A percentile compares a stretch with the other conserved stretches of the same genome.
These are phyloP conservation scores for Sarcophaga bullata DNA, from an alignment of 1,140 invertebrate genomes.

Conservation along the genomic window DNA sequence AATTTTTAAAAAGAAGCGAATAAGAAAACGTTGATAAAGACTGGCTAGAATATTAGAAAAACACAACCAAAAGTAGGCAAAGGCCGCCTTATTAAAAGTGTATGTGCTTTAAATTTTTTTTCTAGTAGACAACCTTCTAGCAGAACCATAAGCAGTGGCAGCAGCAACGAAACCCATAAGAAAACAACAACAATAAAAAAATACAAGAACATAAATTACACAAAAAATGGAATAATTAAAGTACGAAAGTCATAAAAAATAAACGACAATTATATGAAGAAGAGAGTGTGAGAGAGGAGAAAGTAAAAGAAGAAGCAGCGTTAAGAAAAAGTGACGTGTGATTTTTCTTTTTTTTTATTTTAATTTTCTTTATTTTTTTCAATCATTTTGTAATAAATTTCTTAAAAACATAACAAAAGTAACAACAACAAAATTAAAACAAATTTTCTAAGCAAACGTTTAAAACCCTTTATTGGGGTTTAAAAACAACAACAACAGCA, in stretches of 20 bases:
- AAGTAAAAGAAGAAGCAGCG: not conserved
- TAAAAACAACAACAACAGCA: conserved; percentile 10
- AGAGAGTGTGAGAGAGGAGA: not conserved
- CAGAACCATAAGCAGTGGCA: not conserved
- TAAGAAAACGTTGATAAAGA: not conserved
- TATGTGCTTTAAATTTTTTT: not conserved
- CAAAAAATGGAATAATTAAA: conserved; percentile 29
- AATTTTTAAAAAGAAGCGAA: not conserved
- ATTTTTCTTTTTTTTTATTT: conserved; percentile 7
- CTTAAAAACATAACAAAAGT: not conserved
- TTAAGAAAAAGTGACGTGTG: conserved; percentile 30
- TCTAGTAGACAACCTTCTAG: not conserved
- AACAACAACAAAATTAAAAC: not conserved
- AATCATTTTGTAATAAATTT: conserved; percentile 9
- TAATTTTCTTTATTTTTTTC: not conserved
- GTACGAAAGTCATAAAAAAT: conserved; percentile 11
- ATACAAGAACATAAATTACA: conserved; percentile 4
- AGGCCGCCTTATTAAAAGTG: not conserved
- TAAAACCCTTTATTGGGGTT: conserved; percentile 18
- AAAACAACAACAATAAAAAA: not conserved
- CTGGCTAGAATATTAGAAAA: not conserved
- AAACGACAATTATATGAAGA: not conserved
- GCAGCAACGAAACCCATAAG: not conserved
- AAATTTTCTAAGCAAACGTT: not conserved
- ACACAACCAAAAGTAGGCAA: conserved; percentile 17